Base-by-base conservation (phyloP, 2,888 invertebrate species). In the Acheta domesticus region DNA sequence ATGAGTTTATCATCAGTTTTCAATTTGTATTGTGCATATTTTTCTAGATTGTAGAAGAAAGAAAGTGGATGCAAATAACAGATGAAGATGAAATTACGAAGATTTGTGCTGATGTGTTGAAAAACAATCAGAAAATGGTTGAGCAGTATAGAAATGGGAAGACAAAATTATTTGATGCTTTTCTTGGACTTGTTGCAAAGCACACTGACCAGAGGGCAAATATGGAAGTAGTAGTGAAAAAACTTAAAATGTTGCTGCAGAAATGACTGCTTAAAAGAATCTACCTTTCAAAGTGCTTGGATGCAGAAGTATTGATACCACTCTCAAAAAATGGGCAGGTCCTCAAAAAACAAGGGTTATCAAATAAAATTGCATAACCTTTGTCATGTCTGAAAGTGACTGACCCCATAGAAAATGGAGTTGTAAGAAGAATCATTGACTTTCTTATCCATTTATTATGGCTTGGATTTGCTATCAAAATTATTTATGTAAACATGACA, bases 141-240 rank as follows among this genome's bases (percentile, higher is more conserved):
- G 87, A 89, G 82, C 89, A 91, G 83, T 94, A 92, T 84, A 91
- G 89, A 85, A 87, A 87, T 14, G 95, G 95, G 11, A 94, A 94
- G 87, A 86, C 85, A 0, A 93, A 93, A 87, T 89, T 92, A 12
- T 89, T 93, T 77, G 91, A 89, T 84, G 91, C 91, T 49, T 88
- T 95, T 81, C 85, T 92, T 81, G 92, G 91, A 19, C 87, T 90
- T 84, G 87, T 93, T 78, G 89, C 88, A 79, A 90, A 90, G 84
- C 87, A 87, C 82, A 90, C 91, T 76, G 86, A 91, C 21, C 88
- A 91, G 84, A 90, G 90, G 85, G 91, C 92, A 74, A 91, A 95
- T 85, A 94, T 94, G 93, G 87, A 88, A 81, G 84, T 89, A 84
- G 92, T 90, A 82, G 87, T 89, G 79, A 86, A 88, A 83, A 90